These are phyloP conservation scores for Dipodomys merriami DNA, from an alignment of 2,113 vertebrate genomes.

Conservation along the genomic window DNA sequence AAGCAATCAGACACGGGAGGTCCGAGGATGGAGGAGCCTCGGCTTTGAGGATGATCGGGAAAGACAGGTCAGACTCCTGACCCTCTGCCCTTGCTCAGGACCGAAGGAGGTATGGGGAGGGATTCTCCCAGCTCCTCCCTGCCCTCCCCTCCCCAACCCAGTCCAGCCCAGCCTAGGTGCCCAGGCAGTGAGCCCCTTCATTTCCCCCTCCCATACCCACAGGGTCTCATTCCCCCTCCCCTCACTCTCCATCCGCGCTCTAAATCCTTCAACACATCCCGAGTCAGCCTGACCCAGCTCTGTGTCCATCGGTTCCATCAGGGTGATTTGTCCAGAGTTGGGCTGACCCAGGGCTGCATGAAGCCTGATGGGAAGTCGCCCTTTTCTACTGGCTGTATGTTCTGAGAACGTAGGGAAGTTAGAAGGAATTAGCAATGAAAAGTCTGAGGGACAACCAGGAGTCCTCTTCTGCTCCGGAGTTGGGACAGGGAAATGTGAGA, in stretches of 20 bases:
- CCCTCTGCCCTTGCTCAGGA: neutral
- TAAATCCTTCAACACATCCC: neutral
- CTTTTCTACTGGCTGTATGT: neutral
- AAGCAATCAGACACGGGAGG: neutral
- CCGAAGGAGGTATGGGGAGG: neutral
- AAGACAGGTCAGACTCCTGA: neutral
- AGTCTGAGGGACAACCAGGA: neutral
- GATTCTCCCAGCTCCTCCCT: neutral
- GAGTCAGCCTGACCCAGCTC: neutral
- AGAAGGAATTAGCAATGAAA: neutral
- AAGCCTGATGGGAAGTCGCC: neutral
- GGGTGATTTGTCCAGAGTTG: too few species aligned
- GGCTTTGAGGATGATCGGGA: neutral
- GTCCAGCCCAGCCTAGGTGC: rapidly evolving
- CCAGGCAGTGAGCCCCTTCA: too few species aligned
- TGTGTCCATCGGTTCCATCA: neutral
- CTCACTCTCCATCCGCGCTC: rapidly evolving
- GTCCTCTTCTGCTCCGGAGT: neutral
- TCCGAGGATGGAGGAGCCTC: neutral
- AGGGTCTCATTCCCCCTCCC: rapidly evolving
- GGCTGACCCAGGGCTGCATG: too few species aligned
- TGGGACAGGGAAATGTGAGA: neutral
- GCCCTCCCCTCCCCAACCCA: too few species aligned
- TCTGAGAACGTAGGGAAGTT: too few species aligned
- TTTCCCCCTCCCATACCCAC: too few species aligned